Evolutionary conservation across 1,140 invertebrate genomes (phyloP).

Genomic region (Chelonus insularis): DNA sequence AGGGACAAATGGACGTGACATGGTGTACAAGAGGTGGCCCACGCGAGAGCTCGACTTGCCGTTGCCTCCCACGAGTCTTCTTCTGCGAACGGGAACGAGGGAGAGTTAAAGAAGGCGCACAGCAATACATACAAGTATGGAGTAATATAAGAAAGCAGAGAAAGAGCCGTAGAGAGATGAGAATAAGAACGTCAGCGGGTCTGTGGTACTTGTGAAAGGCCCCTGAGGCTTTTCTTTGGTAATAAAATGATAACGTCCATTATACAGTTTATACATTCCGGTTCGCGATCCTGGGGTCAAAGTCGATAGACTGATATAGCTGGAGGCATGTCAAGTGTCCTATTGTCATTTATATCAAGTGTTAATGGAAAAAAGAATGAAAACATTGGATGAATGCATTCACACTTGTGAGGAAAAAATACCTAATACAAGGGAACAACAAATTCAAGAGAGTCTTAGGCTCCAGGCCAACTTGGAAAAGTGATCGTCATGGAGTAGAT

Average conservation of each 20-base stretch:
- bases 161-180: neutral
- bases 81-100: constrained; percentile 16
- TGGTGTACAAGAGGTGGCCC: constrained; percentile 33
- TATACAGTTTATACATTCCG: constrained; percentile 34
- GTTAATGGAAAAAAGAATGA: too few species aligned
- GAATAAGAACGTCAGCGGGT: constrained; percentile 14
- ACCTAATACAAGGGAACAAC: neutral
- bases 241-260: constrained; percentile 37
- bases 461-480: constrained; percentile 2
- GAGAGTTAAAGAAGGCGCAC: neutral
- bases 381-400: too few species aligned
- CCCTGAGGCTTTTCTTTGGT: constrained; percentile 16
- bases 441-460: neutral
- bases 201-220: constrained; percentile 15
- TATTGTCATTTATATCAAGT: too few species aligned
- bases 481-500: constrained; percentile 30
- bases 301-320: constrained; percentile 14
- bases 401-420: neutral
- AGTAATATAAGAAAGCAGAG: neutral
- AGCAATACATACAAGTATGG: neutral
- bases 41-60: constrained; percentile 31
- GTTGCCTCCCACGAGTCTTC: constrained; percentile 39
- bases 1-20: constrained; percentile 41
- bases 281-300: constrained; percentile 18
- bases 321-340: constrained; percentile 10